Base-by-base conservation (phyloP, 2,113 vertebrate species). In the Gobius niger region DNA sequence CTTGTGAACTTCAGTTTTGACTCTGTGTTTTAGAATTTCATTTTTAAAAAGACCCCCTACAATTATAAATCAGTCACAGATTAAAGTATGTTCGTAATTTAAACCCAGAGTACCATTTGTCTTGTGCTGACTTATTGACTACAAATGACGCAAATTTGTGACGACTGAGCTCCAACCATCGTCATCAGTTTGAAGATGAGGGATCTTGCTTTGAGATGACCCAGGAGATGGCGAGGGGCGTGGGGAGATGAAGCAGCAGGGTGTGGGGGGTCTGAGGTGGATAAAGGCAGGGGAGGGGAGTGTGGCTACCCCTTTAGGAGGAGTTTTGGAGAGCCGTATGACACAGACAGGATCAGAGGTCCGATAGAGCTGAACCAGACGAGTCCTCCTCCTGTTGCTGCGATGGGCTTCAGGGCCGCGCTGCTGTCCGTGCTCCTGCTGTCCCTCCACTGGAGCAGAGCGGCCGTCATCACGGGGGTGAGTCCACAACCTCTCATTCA, bases 391-490 rank as follows among this genome's bases (percentile, higher is more conserved):
- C 62, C 76, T 80, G 67, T 78, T 86, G 76, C 82, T 84, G 86
- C 81, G 85, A 93, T 91, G 88, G 81, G 83, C 81, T 91, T 83
- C 76, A 87, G 84, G 54, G 76, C 78, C 44, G 68, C 91, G 77
- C 80, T 91, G 56, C 83, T 92, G 66, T 88, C 85, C 66, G 76
- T 93, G 59, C 83, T 94, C 34, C 78, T 94, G 78, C 60, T 86
- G 64, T 88, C 91, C 52, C 75, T 92, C 50, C 88, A 81, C 80
- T 85, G 82, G 63, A 84, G 89, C 81, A 89, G 84, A 82, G 91
- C 88, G 81, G 92, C 92, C 0, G 86, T 94, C 64, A 94, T 94
- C 81, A 94, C 93, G 13, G 93, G 93, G 90, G 93, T 94, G 87
- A 93, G 93, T 86, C 70, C 71, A 7, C 51, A 5, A 3, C 14